These are phyloP conservation scores for Egretta garzetta DNA, from an alignment of 2,113 vertebrate genomes.

Conservation along the genomic window DNA sequence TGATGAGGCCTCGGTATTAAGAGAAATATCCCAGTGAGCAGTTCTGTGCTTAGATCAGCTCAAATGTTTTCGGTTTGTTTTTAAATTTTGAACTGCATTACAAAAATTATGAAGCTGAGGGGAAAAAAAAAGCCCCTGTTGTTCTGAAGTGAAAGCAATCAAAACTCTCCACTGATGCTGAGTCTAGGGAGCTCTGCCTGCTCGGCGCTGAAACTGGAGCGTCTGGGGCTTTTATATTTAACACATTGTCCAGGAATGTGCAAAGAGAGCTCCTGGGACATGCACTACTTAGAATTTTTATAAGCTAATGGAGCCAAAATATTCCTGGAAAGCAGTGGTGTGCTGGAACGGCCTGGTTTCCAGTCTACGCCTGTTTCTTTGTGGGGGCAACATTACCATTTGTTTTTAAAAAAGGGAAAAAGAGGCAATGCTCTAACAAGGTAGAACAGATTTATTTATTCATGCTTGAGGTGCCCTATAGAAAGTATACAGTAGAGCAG, in stretches of 20 bases:
- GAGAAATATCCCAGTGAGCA: neutral
- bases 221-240: neutral
- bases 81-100: neutral
- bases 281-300: neutral
- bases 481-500: neutral
- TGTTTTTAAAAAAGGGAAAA: neutral
- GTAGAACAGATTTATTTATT: neutral
- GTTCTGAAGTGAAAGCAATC: neutral
- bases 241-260: neutral
- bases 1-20: neutral
- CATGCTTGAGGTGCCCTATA: slow-evolving; percentile 1
- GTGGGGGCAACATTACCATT: neutral
- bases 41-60: neutral
- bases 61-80: neutral
- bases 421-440: neutral
- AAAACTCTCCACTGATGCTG: neutral
- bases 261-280: neutral
- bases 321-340: slow-evolving; percentile 18
- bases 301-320: neutral
- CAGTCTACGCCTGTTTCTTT: neutral
- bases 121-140: neutral
- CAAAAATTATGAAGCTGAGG: neutral
- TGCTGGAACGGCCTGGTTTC: neutral
- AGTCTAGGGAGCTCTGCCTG: neutral
- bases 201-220: neutral